Conservation (phyloP, 2,888 invertebrate genomes). For the Podabrus alpinus region DNA sequence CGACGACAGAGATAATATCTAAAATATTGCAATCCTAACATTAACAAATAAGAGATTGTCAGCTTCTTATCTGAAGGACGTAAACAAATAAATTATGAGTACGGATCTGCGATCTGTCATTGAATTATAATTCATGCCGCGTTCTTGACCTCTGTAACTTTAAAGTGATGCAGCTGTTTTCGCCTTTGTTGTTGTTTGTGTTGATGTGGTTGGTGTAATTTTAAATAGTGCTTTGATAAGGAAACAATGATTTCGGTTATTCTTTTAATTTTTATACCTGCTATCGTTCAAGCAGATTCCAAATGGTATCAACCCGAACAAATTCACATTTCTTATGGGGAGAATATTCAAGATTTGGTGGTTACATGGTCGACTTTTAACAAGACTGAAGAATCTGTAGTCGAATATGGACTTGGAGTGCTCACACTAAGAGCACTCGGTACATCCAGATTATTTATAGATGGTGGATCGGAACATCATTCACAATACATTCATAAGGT, state of each 20-base stretch:
- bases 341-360: constrained; percentile 69
- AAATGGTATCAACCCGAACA: constrained; percentile 56
- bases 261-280: background rate
- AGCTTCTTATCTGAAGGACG: background rate
- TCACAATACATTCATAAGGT: constrained; percentile 82
- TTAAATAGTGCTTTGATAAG: background rate
- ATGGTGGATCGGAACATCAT: constrained; percentile 69
- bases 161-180: background rate
- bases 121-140: background rate
- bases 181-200: background rate
- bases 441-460: constrained; percentile 66
- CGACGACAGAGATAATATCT: background rate
- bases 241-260: background rate
- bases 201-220: background rate
- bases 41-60: background rate
- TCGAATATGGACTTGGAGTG: constrained; percentile 72
- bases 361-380: constrained; percentile 83
- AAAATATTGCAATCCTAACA: background rate
- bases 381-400: constrained; percentile 68
- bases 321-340: constrained; percentile 69
- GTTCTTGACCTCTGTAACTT: background rate
- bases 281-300: background rate
- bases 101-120: background rate
- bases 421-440: constrained; percentile 63
- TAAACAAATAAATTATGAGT: background rate